Evolutionary conservation across 2,888 invertebrate species (phyloP), one percentile per base, ranked within the genome.

Genomic region (Yponomeuta plumbellus): DNA sequence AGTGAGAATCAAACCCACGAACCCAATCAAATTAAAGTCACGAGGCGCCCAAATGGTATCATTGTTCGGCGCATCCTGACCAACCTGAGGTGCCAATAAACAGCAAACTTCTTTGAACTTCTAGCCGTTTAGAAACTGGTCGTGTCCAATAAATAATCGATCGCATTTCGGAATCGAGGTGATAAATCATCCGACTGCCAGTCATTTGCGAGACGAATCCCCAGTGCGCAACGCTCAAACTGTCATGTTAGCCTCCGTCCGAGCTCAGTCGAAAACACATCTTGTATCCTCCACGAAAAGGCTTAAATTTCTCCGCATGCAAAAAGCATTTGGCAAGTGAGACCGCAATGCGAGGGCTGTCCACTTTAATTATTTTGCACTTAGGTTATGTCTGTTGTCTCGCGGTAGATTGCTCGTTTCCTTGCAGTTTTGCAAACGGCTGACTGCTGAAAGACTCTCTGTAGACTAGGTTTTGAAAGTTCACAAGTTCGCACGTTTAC

Each of bases 291-390:
- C 17, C 44, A 17, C 44, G 17, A 52, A 52, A 52, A 13, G 44
- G 17, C 17, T 52, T 52, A 17, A 52, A 17, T 52, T 52, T 52
- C 44, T 52, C 44, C 44, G 44, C 17, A 17, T 52, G 44, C 13
- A 44, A 44, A 44, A 44, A 4, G 44, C 17, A 52, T 52, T 52
- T 52, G 13, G 44, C 44, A 52, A 52, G 44, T 52, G 17, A 13
- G 3, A 52, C 44, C 44, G 44, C 11, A 23, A 58, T 23, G 59
- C 59, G 21, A 58, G 23, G 11, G 34, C 61, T 34, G 23, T 39
- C 34, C n/a, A 61, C 34, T 26, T 61, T 61, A 61, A 61, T 61
- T 61, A 61, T 61, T 61, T 17, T 26, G n/a, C 34, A 61, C 61
- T 61, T 61, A 61, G 23, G 34, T 26, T 61, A 39, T 21, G 23